A percentile compares a stretch with the other conserved stretches of the same genome.
These are phyloP conservation scores for Chaetogeoica ovagalla DNA, from an alignment of 2,888 invertebrate genomes.

Conservation along the genomic window DNA sequence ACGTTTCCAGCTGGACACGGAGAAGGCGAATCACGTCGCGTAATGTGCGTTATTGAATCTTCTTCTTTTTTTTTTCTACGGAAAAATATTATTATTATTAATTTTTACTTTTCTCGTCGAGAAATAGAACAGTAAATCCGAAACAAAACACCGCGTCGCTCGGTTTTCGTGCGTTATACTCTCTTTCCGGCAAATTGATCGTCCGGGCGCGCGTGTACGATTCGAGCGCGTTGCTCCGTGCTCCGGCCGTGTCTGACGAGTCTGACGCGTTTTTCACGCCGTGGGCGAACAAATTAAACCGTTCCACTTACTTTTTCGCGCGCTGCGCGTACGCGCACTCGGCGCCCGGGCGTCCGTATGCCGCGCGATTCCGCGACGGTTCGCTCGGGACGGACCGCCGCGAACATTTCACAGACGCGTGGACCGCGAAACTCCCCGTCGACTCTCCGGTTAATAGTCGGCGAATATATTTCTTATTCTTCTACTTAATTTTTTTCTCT, in stretches of 20 bases:
- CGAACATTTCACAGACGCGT: not conserved
- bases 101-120: too few species aligned
- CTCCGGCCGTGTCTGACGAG: not conserved
- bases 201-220: not conserved
- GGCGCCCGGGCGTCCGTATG: too few species aligned
- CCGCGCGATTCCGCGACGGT: too few species aligned
- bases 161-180: not conserved
- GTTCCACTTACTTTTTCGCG: slow-evolving; percentile 38
- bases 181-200: slow-evolving; percentile 29
- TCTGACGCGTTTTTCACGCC: slow-evolving; percentile 43
- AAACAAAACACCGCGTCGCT: not conserved
- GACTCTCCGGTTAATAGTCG: too few species aligned
- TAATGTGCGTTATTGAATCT: too few species aligned
- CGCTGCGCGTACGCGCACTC: too few species aligned
- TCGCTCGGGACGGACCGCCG: too few species aligned
- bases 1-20: too few species aligned
- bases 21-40: too few species aligned
- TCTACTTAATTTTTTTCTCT: too few species aligned
- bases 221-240: not conserved
- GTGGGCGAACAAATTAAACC: slow-evolving; percentile 35
- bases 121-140: not conserved
- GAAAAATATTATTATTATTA: too few species aligned
- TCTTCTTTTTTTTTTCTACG: too few species aligned
- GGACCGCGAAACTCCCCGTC: slow-evolving; percentile 24
- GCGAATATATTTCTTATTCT: not conserved